Base-by-base conservation (phyloP, 2,888 invertebrate species). In the Clivina fossor region DNA sequence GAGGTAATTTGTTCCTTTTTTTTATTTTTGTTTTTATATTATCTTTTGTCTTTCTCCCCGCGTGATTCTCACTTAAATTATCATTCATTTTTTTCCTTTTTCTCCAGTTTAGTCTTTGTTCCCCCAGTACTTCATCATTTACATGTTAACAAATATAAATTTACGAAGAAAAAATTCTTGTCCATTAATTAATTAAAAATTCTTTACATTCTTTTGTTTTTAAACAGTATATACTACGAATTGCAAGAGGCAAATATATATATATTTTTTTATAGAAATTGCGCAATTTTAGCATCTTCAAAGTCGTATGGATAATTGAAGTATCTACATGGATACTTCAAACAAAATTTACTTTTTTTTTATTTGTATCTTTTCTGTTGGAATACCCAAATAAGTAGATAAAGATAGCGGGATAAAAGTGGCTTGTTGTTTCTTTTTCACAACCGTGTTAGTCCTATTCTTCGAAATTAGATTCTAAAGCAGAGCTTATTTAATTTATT, bases 251-350 rank as follows among this genome's bases (percentile, higher is more conserved):
- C n/a, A n/a, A n/a, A n/a, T n/a, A n/a, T n/a, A n/a, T n/a, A n/a
- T n/a, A n/a, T n/a, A n/a, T n/a, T n/a, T n/a, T n/a, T n/a, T n/a
- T n/a, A n/a, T n/a, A n/a, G n/a, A n/a, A n/a, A 11, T n/a, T 44
- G 32, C 47, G 35, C 47, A 48, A 35, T 26, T 38, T 18, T n/a
- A 37, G 26, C 38, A 49, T 26, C 49, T 49, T 49, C 49, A 49
- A 49, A 49, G 49, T 26, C 28, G 35, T 49, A 49, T 49, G 38
- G 38, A 49, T 49, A 49, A 49, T 49, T 49, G 49, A 49, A 49
- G 49, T 49, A 49, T 49, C 49, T 37, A 26, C n/a, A n/a, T n/a
- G n/a, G 28, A 50, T 28, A 50, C 50, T 40, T 50, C 41, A 50
- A 50, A 50, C 32, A 19, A 30, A 50, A 30, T 41, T 41, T 33